Base-by-base conservation (phyloP, 2,888 invertebrate species). In the Plebejus melissa region DNA sequence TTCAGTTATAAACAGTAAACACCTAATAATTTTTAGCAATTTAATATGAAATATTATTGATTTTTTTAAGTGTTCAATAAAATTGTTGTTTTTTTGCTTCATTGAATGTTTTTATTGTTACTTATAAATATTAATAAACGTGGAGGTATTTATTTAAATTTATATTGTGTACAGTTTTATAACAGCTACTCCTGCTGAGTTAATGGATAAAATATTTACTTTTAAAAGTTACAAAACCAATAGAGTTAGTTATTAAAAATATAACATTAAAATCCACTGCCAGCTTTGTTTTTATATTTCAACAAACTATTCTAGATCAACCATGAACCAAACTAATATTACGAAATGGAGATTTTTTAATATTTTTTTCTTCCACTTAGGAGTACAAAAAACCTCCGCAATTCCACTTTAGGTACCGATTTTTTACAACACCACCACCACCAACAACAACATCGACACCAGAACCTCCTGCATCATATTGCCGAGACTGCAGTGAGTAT, bases 401-500 rank as follows among this genome's bases (percentile, higher is more conserved):
- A 50, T 28, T 22, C n/a, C 13, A 28, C 5, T 71, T 46, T 11
- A 46, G 22, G 46, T 28, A 71, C n/a, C 28, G 60, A 41, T n/a
- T n/a, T 6, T 38, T 22, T 5, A n/a, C 74, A 41, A 58, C 74
- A 58, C 54, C 58, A 57, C 1, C 54, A 60, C n/a, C 54, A 16
- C 1, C 60, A 22, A 9, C 74, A 22, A 60, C 74, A 60, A 38
- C 74, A 38, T 6, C 54, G 28, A 9, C 22, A 58, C 16, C 60
- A 28, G 9, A 22, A 60, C 4, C 60, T 4, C 58, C 74, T 0
- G 16, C 22, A 16, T 60, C 74, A n/a, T 32, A 60, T n/a, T 90
- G 91, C 78, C 83, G 86, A 82, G 87, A 90, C 77, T 91, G 91
- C 77, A 85, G 91, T 91, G 82, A 88, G 83, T 82, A 76, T 16